These are phyloP conservation scores for Cynopterus sphinx DNA, from an alignment of 2,797 vertebrate genomes.

Conservation along the genomic window DNA sequence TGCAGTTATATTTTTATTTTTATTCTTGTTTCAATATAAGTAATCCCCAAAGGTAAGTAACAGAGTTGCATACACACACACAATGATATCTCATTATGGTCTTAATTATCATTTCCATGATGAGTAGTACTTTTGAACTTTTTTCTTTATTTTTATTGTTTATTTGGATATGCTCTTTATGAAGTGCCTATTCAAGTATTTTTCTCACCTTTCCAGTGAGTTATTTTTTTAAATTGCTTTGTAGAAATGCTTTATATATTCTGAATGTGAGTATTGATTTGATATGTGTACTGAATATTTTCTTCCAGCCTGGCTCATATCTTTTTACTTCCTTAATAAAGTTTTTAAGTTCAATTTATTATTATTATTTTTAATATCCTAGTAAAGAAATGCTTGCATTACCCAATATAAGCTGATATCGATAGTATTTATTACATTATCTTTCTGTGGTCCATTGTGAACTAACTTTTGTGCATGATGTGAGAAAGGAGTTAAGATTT, in stretches of 20 bases:
- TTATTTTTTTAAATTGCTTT: background rate
- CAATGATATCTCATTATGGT: constrained; percentile 14
- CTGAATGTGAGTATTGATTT: background rate
- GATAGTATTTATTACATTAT: background rate
- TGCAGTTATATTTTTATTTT: background rate
- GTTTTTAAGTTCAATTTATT: background rate
- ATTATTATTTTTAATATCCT: background rate
- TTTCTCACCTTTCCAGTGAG: background rate
- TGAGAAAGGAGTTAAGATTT: background rate
- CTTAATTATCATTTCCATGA: background rate
- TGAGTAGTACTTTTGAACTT: background rate
- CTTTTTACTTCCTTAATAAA: background rate
- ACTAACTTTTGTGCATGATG: background rate
- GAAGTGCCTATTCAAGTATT: background rate
- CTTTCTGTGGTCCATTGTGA: background rate
- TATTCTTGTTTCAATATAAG: background rate
- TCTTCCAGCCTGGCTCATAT: background rate
- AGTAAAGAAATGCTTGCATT: background rate
- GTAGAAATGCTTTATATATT: background rate
- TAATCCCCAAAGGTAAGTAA: background rate
- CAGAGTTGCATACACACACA: background rate
- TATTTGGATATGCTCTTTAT: background rate
- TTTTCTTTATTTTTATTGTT: background rate
- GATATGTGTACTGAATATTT: background rate
- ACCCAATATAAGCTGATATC: background rate